Evolutionary conservation across 2,113 vertebrate genomes (phyloP).

Genomic region (Vidua macroura): DNA sequence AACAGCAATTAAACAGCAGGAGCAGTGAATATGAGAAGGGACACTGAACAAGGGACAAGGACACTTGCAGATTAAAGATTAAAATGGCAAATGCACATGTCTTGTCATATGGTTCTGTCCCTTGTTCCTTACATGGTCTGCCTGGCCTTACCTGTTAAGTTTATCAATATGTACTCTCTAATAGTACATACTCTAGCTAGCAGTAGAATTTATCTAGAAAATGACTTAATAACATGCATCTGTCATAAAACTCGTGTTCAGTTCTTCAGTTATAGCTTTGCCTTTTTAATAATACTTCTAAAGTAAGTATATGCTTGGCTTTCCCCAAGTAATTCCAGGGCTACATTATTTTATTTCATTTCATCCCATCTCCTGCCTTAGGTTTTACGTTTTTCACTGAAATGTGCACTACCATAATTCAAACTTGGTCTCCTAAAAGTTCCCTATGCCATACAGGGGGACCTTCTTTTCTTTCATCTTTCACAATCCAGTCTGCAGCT

Average conservation of each 20-base stretch:
- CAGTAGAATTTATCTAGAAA: background rate
- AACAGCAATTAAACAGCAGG: background rate
- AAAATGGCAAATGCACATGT: background rate
- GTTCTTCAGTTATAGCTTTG: background rate
- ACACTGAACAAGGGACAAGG: background rate
- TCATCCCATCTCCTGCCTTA: background rate
- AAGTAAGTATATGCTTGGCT: background rate
- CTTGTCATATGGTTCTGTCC: background rate
- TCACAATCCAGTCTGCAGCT: background rate
- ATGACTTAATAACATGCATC: background rate
- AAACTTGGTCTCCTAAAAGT: background rate
- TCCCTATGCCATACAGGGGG: background rate
- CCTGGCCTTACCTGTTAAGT: background rate
- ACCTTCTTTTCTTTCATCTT: slow-evolving; percentile 1
- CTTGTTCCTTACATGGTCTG: background rate
- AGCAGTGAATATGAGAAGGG: background rate
- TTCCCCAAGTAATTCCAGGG: background rate
- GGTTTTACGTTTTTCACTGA: background rate
- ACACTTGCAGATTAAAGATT: background rate
- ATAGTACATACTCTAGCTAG: background rate
- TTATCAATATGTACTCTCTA: background rate
- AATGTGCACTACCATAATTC: rapidly evolving
- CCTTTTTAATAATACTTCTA: background rate
- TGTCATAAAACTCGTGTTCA: background rate
- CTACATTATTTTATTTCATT: background rate